A percentile compares a stretch with the other conserved stretches of the same genome.
Evolutionary conservation across 2,888 invertebrate species (phyloP).

Genomic region (Ariolimax columbianus): DNA sequence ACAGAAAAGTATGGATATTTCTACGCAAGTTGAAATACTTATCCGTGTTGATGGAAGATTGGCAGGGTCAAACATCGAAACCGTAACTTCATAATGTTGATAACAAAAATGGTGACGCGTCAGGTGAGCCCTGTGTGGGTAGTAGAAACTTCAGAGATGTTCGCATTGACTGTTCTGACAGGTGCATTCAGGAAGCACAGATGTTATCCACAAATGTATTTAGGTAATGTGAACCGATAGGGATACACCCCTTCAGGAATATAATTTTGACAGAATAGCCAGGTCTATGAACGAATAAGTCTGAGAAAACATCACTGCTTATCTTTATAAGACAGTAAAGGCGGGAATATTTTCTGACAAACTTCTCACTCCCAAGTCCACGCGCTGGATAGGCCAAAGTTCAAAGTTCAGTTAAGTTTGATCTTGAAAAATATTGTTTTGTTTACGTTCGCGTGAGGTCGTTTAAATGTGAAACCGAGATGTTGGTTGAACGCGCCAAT

Average conservation of each 20-base stretch:
- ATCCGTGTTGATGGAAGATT: not conserved
- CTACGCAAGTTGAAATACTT: constrained; percentile 25
- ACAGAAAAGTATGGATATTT: not conserved
- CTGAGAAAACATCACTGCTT: not conserved
- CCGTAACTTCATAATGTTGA: not conserved
- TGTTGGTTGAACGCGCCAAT: not conserved
- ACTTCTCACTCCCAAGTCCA: too few relatives aligned
- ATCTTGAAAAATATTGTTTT: constrained; percentile 29
- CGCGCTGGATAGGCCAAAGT: constrained; percentile 4
- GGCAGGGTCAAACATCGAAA: not conserved
- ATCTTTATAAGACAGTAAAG: not conserved
- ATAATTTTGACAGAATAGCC: not conserved
- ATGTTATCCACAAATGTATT: not conserved
- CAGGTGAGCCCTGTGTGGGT: not conserved
- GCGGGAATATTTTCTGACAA: not conserved
- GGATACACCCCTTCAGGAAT: not conserved
- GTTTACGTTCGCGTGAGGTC: constrained; percentile 32
- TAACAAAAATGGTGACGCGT: not conserved
- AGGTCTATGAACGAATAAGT: not conserved
- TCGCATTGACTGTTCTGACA: not conserved
- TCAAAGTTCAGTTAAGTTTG: constrained; percentile 21
- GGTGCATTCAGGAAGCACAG: not conserved
- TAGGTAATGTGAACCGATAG: not conserved
- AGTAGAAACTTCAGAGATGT: not conserved
- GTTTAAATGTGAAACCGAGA: not conserved